Evolutionary conservation across 2,113 vertebrate species (phyloP), one percentile per base, ranked within the genome.

Genomic region (Sylvia atricapilla): DNA sequence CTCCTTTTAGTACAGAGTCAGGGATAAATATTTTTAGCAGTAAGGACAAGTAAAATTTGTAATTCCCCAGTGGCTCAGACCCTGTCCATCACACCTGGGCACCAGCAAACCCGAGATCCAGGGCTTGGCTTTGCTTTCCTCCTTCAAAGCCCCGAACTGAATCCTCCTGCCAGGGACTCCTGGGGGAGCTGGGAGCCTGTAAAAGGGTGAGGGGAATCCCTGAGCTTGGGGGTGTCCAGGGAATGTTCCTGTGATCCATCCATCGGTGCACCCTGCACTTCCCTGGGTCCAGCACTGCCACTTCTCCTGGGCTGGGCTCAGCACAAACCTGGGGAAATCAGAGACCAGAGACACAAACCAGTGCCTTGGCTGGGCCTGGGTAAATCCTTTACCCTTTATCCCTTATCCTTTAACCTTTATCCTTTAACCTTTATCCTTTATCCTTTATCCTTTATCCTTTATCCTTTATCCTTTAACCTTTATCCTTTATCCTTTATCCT

Each of bases 251-350:
- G n/a, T 24, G 16, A 4, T 37, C 37, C 8, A 28, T 44, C 14
- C 25, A 0, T 22, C 59, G 0, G 1, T 0, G 12, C 2, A 1
- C 4, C 0, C 2, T 9, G 55, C 27, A 1, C 14, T 37, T 4
- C 25, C 18, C 13, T 3, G 33, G 8, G 1, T 18, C 64, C 69
- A 18, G 82, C 39, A 2, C 8, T 7, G 18, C 49, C 73, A 46
- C 49, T 46, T 25, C 43, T 39, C 19, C 44, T 18, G 18, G 0
- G 2, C 43, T 4, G 35, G 43, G 1, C 50, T 28, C 24, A 2
- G 0, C 52, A 15, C 30, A 2, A 56, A 7, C 15, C 11, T 15
- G 41, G 2, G 8, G 4, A 16, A 43, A 24, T 6, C 1, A 39
- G 63, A 20, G 5, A 7, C 8, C 13, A 5, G 3, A 25, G 12